These are phyloP conservation scores for Hydraecia micacea DNA, from an alignment of 2,888 invertebrate species.

Conservation along the genomic window DNA sequence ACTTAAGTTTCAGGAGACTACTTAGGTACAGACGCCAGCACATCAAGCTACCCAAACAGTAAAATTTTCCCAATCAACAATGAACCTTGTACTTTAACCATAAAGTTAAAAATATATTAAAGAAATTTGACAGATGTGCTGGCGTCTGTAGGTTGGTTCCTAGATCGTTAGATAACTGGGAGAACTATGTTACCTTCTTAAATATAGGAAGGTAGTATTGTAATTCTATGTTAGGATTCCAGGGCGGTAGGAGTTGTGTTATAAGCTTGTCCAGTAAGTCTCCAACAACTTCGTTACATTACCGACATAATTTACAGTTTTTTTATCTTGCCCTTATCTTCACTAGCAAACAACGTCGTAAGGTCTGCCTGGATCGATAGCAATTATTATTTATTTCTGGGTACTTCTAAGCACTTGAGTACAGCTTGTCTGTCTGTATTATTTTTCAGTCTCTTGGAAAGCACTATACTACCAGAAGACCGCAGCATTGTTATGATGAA, in stretches of 20 bases:
- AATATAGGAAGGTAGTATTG: background rate
- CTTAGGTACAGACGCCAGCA: no score
- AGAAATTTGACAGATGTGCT: no score
- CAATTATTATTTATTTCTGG: slow-evolving; percentile 35
- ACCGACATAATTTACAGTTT: slow-evolving; percentile 19
- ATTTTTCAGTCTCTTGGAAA: background rate
- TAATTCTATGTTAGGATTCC: background rate
- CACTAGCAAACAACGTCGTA: slow-evolving; percentile 43
- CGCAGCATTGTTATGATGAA: background rate
- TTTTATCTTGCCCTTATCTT: slow-evolving; percentile 40
- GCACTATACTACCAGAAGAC: background rate
- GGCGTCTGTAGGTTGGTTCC: no score
- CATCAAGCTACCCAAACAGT: no score
- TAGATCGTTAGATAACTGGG: background rate
- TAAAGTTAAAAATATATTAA: no score
- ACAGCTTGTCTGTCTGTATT: background rate
- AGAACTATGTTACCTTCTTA: slow-evolving; percentile 2
- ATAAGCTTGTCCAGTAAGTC: slow-evolving; percentile 7
- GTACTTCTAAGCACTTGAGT: background rate
- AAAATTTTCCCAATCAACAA: no score
- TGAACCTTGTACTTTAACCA: no score
- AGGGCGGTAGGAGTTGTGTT: background rate
- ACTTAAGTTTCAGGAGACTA: background rate
- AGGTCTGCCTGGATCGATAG: slow-evolving; percentile 46
- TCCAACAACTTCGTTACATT: slow-evolving; percentile 19